Evolutionary conservation across 2,113 vertebrate species (phyloP), one percentile per base, ranked within the genome.

Genomic region (Entelurus aequoreus): DNA sequence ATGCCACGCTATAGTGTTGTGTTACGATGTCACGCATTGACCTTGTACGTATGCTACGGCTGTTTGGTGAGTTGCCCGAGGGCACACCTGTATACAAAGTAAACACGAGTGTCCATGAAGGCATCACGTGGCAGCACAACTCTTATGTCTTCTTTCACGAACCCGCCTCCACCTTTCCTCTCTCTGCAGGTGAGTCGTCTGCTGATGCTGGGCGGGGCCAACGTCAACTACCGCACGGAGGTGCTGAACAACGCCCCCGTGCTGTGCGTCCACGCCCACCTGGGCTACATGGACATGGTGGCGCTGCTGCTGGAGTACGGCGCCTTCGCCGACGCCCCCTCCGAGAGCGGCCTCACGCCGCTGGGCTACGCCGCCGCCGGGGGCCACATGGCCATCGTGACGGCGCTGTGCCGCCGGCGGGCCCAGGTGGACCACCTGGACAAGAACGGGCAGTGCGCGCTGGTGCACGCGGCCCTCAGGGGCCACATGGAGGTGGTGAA

Each of bases 361-460:
- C 88, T 99, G 56, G 92, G 93, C 28, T 97, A 98, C 0, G 95
- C 96, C 0, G 94, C 97, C 0, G 93, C 96, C 0, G 93, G 94
- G 0, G 97, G 97, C 0, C 94, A 92, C 80, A 92, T 99, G 67
- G 89, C 91, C 44, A 96, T 99, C 0, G 94, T 96, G 6, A 91
- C 92, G 2, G 86, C 95, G 0, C 91, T 99, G 1, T 97, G 94
- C 86, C 95, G 94, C 86, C 94, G 86, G 71, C 88, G 92, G 50
- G 95, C 97, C 21, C 96, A 96, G 94, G 94, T 99, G 82, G 96
- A 98, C 87, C 94, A 98, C 66, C 72, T 98, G 84, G 97, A 99
- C 81, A 98, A 94, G 74, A 98, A 97, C 0, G 93, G 95, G 7
- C 97, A 99, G 88, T 99, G 97, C 16, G 94, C 96, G 3, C 84